phyloP scores from a whole-genome alignment of 1,140 invertebrate species.

The Aphidius gifuensis region DNA sequence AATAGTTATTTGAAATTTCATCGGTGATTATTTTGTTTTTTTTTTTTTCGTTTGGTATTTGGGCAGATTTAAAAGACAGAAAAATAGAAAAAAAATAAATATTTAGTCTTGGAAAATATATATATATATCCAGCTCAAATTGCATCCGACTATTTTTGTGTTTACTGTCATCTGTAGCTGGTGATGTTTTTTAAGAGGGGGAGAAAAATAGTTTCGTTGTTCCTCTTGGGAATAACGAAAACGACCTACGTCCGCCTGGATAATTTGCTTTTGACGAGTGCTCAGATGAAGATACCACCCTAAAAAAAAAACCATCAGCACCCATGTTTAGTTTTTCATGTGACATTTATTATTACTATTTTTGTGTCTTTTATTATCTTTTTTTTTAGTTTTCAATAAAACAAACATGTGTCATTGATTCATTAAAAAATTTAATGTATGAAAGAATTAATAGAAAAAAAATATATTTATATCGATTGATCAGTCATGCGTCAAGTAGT shows the following conservation, averaged over 20 bases:
- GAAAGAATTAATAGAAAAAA: too few relatives aligned
- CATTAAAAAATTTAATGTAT: too few relatives aligned
- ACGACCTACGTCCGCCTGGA: conserved; percentile 35
- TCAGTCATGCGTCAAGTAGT: too few relatives aligned
- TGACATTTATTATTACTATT: conserved; percentile 15
- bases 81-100: too few relatives aligned
- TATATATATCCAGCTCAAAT: neutral
- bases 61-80: too few relatives aligned
- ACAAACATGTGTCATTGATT: neutral
- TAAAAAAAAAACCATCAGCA: conserved; percentile 27
- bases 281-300: conserved; percentile 16
- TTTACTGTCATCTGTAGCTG: conserved; percentile 19
- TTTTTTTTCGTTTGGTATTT: too few relatives aligned
- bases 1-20: too few relatives aligned
- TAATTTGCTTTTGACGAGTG: conserved; percentile 48
- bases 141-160: conserved; percentile 14
- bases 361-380: neutral
- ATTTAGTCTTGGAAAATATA: too few relatives aligned
- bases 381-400: neutral
- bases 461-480: too few relatives aligned
- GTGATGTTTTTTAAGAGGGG: neutral
- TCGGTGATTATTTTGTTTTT: too few relatives aligned
- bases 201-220: conserved; percentile 4
- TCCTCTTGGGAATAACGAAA: conserved; percentile 36
- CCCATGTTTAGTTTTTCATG: conserved; percentile 29